Evolutionary conservation across 2,888 invertebrate genomes (phyloP).

Genomic region (Luperina testacea): DNA sequence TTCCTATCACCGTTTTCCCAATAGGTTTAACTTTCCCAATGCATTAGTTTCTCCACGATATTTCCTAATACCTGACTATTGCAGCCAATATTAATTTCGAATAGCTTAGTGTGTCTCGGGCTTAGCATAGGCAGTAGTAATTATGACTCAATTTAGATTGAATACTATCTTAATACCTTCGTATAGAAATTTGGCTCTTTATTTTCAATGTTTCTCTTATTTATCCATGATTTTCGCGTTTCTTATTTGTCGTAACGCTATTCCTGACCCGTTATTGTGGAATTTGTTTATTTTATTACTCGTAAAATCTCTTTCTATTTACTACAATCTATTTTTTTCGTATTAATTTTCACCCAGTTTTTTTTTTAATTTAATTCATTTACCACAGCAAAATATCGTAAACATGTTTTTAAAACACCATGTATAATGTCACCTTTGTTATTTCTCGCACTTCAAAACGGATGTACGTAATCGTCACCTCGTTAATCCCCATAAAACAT

Average conservation of each 20-base stretch:
- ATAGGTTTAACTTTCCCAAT: slow-evolving; percentile 17
- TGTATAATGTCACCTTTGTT: slow-evolving; percentile 21
- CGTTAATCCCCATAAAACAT: slow-evolving; percentile 43
- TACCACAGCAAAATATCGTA: neutral
- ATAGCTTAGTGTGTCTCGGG: slow-evolving; percentile 19
- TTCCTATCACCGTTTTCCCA: slow-evolving; percentile 10
- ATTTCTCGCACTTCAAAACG: slow-evolving; percentile 33
- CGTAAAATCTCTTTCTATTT: neutral
- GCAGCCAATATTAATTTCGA: slow-evolving; percentile 32
- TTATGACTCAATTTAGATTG: slow-evolving; percentile 23
- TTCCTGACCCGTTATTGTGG: neutral
- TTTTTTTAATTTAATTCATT: too few relatives aligned
- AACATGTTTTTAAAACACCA: neutral
- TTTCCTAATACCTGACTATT: slow-evolving; percentile 19
- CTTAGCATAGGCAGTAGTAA: neutral
- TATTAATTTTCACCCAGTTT: neutral
- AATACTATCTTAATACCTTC: neutral
- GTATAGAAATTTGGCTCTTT: too few relatives aligned
- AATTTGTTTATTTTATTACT: neutral
- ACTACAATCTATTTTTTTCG: neutral
- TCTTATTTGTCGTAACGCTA: neutral
- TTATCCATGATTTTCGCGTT: neutral
- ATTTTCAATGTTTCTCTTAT: neutral
- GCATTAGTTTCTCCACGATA: slow-evolving; percentile 20
- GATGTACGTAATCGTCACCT: slow-evolving; percentile 35